Conservation (phyloP, 2,888 invertebrate genomes). For the Yponomeuta plumbellus region DNA sequence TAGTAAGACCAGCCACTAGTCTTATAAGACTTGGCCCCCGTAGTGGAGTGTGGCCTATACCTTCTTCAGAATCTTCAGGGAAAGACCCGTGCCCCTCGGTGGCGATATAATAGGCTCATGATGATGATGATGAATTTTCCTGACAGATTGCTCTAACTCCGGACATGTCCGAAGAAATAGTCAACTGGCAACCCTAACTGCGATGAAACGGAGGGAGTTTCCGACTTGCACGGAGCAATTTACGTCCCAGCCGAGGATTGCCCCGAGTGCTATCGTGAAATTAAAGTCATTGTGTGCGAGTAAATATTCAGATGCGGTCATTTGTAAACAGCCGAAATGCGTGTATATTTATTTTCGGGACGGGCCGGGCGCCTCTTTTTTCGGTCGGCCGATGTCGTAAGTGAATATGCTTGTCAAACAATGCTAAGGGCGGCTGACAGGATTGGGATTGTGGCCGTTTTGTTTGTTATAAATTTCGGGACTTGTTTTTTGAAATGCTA, state of each 20-base stretch:
- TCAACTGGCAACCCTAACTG: too few species aligned
- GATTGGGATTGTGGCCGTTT: neutral
- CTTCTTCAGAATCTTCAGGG: too few species aligned
- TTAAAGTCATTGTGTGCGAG: conserved; percentile 25
- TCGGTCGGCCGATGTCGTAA: neutral
- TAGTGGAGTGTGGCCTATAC: too few species aligned
- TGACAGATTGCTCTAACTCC: too few species aligned
- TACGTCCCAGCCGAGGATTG: conserved; percentile 31
- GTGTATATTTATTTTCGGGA: conserved; percentile 1
- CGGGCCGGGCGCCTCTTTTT: neutral
- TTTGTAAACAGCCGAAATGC: conserved; percentile 8
- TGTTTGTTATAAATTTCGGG: neutral
- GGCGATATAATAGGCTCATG: too few species aligned
- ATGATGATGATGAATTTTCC: too few species aligned
- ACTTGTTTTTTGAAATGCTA: neutral
- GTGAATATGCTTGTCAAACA: neutral
- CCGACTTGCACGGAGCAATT: conserved; percentile 26
- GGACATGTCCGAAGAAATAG: too few species aligned
- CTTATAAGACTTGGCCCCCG: too few species aligned
- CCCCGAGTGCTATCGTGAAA: conserved; percentile 28
- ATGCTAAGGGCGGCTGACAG: neutral
- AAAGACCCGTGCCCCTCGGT: too few species aligned
- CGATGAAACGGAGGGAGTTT: too few species aligned
- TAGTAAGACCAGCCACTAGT: too few species aligned
- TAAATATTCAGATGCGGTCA: conserved; percentile 13